Evolutionary conservation across 2,113 vertebrate species (phyloP).

Genomic region (Columbina picui): DNA sequence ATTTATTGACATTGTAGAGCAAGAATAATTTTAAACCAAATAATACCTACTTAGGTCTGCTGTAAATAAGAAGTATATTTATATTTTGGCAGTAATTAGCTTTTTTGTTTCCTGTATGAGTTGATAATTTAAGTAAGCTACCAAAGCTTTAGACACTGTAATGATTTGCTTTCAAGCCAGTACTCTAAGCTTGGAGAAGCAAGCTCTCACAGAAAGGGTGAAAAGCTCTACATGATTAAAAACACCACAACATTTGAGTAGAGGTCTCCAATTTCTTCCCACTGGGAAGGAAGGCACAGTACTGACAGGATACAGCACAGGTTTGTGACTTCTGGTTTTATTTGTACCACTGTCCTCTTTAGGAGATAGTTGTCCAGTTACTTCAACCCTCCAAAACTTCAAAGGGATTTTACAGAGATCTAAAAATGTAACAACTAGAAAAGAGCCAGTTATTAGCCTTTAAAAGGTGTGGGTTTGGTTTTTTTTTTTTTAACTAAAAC

Average conservation of each 20-base stretch:
- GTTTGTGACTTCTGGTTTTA: not conserved
- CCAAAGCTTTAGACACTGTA: not conserved
- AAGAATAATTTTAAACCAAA: not conserved
- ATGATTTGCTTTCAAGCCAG: not conserved
- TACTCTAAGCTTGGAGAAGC: not conserved
- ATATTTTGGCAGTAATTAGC: not conserved
- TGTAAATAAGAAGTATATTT: not conserved
- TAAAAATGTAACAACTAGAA: not conserved
- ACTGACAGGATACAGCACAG: not conserved
- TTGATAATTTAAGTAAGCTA: not conserved
- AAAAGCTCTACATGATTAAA: not conserved
- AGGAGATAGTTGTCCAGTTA: not conserved
- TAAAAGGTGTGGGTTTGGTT: not conserved
- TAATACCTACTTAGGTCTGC: not conserved
- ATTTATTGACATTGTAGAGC: not conserved
- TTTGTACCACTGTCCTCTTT: not conserved
- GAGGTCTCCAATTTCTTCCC: not conserved
- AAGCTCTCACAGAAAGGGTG: not conserved
- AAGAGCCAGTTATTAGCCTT: not conserved
- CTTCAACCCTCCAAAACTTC: not conserved
- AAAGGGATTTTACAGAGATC: not conserved
- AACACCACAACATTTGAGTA: not conserved
- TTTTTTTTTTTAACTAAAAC: not conserved
- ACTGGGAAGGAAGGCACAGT: not conserved
- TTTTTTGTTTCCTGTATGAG: not conserved